These are phyloP conservation scores for Drosophila bipectinata DNA, from an alignment of 1,140 invertebrate species.

Conservation along the genomic window DNA sequence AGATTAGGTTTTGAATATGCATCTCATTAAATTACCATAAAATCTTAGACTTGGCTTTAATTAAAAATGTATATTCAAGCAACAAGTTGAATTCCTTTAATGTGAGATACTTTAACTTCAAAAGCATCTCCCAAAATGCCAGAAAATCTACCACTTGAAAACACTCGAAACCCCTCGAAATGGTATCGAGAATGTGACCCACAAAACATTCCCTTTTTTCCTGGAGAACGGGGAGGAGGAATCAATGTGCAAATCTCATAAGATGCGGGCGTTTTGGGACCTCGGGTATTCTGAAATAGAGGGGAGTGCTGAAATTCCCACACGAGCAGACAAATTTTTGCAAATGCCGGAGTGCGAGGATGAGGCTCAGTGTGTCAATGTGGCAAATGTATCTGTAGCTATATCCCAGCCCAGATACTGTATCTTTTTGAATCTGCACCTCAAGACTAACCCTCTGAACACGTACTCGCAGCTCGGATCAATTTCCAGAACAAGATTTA, in stretches of 20 bases:
- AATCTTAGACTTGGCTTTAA: background rate
- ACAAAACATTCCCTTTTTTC: conserved; percentile 23
- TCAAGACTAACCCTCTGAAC: conserved; percentile 24
- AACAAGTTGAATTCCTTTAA: background rate
- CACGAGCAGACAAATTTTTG: conserved; percentile 44
- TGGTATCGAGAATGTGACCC: conserved; percentile 14
- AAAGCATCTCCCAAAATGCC: conserved; percentile 13
- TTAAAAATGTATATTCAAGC: background rate
- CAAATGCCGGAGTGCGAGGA: conserved; percentile 40
- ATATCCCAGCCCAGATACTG: conserved; percentile 1
- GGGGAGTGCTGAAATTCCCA: conserved; percentile 40
- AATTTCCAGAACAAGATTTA: conserved; percentile 73
- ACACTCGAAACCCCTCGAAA: conserved; percentile 1
- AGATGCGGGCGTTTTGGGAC: conserved; percentile 35
- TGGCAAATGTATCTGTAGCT: conserved; percentile 54
- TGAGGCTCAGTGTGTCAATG: conserved; percentile 63
- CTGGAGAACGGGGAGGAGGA: conserved; percentile 18
- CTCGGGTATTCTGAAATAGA: background rate
- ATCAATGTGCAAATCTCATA: conserved; percentile 54
- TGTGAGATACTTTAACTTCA: conserved; percentile 26
- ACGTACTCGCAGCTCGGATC: conserved; percentile 51
- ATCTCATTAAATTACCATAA: too few species aligned
- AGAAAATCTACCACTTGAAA: conserved; percentile 36
- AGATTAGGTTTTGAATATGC: background rate
- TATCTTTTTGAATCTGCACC: conserved; percentile 13